Conservation (phyloP, 1,140 invertebrate genomes). For the Mizuhopecten yessoensis region DNA sequence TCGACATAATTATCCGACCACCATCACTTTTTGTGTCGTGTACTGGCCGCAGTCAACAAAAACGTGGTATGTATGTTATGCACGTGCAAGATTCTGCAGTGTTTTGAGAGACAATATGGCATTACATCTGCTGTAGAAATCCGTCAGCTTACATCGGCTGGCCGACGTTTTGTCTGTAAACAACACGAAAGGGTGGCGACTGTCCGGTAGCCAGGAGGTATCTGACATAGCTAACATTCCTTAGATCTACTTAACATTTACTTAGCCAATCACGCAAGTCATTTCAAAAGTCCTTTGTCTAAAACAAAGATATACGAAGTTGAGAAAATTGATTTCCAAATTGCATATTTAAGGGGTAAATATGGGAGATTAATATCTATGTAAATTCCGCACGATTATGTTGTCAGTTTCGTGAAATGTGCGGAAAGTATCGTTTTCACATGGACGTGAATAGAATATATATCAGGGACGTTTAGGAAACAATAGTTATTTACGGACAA, state of each 20-base stretch:
- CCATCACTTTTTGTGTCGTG: no score
- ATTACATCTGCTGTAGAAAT: neutral
- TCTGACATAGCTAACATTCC: neutral
- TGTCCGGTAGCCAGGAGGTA: neutral
- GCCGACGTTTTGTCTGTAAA: neutral
- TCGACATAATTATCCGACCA: no score
- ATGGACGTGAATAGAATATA: neutral
- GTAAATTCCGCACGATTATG: neutral
- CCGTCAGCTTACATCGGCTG: neutral
- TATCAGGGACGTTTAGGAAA: constrained; percentile 2
- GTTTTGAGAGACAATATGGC: neutral
- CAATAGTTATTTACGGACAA: constrained; percentile 37
- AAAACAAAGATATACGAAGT: neutral
- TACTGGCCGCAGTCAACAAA: neutral
- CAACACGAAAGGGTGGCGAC: neutral
- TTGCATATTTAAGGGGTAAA: neutral
- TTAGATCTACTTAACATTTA: neutral
- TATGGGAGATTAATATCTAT: constrained; percentile 10
- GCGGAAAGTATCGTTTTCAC: constrained; percentile 23
- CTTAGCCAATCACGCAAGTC: neutral
- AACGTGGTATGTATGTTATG: neutral
- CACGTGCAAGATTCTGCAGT: neutral
- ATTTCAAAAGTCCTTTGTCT: neutral
- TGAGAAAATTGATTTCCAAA: neutral
- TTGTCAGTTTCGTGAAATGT: neutral